Evolutionary conservation across 2,113 vertebrate species (phyloP).

Genomic region (Melanocharis versteri): DNA sequence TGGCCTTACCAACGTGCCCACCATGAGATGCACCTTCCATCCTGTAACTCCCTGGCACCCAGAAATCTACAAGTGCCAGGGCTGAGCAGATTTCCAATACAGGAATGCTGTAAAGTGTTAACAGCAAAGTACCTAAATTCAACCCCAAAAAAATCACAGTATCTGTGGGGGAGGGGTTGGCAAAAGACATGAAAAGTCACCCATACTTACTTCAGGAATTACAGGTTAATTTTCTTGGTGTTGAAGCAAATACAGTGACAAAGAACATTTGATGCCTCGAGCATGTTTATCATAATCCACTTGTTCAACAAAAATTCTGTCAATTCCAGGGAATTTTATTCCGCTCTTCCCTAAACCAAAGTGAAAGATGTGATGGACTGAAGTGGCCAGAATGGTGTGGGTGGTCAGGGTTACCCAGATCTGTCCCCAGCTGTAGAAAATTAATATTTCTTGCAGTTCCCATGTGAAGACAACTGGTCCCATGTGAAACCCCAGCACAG

Average conservation of each 20-base stretch:
- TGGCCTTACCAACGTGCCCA: not conserved
- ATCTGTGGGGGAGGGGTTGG: not conserved
- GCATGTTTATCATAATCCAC: not conserved
- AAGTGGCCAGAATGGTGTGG: not conserved
- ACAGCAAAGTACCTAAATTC: not conserved
- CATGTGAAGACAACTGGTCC: not conserved
- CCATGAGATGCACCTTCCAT: not conserved
- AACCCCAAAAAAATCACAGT: not conserved
- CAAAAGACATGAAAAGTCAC: fast-evolving
- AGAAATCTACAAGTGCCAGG: not conserved
- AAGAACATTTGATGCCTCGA: not conserved
- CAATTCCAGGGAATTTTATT: not conserved
- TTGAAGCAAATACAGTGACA: not conserved
- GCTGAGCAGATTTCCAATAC: not conserved
- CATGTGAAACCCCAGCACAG: not conserved
- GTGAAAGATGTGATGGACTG: not conserved
- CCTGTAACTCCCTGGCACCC: not conserved
- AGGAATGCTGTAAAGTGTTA: not conserved
- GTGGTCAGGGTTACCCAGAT: not conserved
- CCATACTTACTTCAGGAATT: not conserved
- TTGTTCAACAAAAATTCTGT: not conserved
- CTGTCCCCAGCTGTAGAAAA: not conserved
- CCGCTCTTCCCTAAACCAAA: fast-evolving
- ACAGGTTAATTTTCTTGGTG: not conserved
- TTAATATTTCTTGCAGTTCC: not conserved